Conservation (phyloP, 2,113 vertebrate genomes). For the Mastomys natalensis region DNA sequence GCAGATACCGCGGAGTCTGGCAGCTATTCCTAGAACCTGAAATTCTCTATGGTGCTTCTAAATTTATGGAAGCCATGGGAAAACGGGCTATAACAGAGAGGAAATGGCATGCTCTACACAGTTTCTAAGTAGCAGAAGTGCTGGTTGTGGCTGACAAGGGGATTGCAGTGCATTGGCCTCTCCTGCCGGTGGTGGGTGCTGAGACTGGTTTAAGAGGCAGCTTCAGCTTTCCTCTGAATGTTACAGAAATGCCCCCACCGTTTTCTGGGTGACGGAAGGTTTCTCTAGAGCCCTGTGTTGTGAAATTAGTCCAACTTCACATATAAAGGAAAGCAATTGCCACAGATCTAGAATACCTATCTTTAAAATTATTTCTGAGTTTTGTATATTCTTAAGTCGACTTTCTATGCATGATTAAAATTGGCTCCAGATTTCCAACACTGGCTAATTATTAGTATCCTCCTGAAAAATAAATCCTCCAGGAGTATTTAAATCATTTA, state of each 20-base stretch:
- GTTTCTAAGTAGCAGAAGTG: neutral
- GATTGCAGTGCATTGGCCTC: neutral
- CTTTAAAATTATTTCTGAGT: neutral
- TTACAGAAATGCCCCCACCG: neutral
- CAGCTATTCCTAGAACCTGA: conserved; percentile 23
- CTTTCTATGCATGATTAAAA: neutral
- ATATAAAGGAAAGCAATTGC: neutral
- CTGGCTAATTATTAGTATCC: neutral
- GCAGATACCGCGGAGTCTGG: neutral
- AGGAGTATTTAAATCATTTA: neutral
- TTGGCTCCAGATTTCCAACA: neutral
- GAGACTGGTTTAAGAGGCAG: neutral
- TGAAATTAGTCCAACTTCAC: neutral
- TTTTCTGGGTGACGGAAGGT: too few relatives aligned
- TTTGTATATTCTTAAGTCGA: neutral
- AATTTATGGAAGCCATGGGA: neutral
- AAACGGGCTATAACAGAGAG: neutral
- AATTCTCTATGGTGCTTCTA: conserved; percentile 30
- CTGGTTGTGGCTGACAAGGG: neutral
- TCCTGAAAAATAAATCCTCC: neutral
- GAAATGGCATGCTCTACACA: neutral
- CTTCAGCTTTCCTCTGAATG: neutral
- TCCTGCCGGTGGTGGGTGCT: neutral
- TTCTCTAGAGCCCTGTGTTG: neutral
- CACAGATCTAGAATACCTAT: neutral